A percentile compares a stretch with the other conserved stretches of the same genome.
Evolutionary conservation across 2,113 vertebrate species (phyloP).

Genomic region (Hippocampus comes): DNA sequence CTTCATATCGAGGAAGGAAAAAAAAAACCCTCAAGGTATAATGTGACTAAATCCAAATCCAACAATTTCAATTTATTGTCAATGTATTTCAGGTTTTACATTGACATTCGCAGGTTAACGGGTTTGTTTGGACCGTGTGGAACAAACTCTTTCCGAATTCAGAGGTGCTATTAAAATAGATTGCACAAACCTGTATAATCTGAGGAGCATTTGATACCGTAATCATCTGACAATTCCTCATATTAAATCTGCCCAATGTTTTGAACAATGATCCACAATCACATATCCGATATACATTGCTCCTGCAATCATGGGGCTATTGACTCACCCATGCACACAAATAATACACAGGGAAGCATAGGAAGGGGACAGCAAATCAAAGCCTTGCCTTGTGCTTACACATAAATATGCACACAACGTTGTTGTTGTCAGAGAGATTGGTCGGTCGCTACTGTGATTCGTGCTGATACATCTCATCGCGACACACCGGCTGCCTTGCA

Average conservation of each 20-base stretch:
- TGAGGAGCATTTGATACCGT: neutral
- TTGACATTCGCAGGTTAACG: neutral
- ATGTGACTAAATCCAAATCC: neutral
- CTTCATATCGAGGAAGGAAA: neutral
- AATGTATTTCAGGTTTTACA: neutral
- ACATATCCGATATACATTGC: neutral
- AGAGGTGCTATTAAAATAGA: neutral
- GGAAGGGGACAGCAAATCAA: neutral
- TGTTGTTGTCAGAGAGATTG: neutral
- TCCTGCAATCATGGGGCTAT: constrained; percentile 1
- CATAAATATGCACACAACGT: neutral
- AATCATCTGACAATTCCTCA: neutral
- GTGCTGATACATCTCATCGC: constrained; percentile 12
- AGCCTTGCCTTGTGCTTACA: constrained; percentile 1
- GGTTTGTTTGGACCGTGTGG: neutral
- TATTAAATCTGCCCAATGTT: neutral
- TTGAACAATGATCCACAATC: constrained; percentile 5
- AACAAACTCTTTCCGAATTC: neutral
- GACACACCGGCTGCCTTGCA: constrained; percentile 12
- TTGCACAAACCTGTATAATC: neutral
- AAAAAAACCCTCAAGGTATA: neutral
- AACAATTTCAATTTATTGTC: no score
- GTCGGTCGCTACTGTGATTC: constrained; percentile 7
- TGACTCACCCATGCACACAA: neutral
- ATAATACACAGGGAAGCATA: neutral